Base-by-base conservation (phyloP, 2,888 invertebrate species). In the Frankliniella fusca region DNA sequence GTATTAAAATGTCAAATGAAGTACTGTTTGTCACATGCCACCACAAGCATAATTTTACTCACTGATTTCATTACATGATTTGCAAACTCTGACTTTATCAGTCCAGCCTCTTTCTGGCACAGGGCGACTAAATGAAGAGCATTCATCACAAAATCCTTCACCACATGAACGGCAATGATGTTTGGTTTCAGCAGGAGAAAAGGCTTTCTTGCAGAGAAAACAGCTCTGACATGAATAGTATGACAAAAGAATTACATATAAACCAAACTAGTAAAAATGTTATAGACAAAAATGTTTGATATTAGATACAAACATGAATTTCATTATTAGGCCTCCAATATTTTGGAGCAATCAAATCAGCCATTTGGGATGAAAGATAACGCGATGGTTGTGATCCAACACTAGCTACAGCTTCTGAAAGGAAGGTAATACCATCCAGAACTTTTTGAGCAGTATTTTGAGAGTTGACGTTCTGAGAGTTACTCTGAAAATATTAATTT, bases 111-210 rank as follows among this genome's bases (percentile, higher is more conserved):
- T 89, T 18, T 91, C 90, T 20, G 94, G 94, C 27, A 95, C 94
- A 27, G 92, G 90, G 85, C 92, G 90, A 82, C 89, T 89, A 82
- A 91, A 90, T n/a, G 91, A 90, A 3, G 94, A 93, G 86, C 95
- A 95, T 9, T 87, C 87, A 84, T 93, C 92, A 87, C 95, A 95
- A 86, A 95, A 94, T 0, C 95, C 95, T 86, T 94, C 92, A 0
- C 95, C 95, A 87, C 95, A 95, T 0, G 92, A 90, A 81, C 94
- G 91, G 86, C 94, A 95, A 86, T 95, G 95, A 86, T 94, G 94
- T 85, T 93, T 94, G 27, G 90, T 89, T 48, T 91, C 91, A 70
- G 89, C 89, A 81, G 88, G 87, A 81, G 89, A 88, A 86, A 94
- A 93, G 80, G 88, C 87, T 81, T 87, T 88, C 85, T 91, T 90